Conservation (phyloP, 1,140 invertebrate species). For the Muscidifurax raptorellus region DNA sequence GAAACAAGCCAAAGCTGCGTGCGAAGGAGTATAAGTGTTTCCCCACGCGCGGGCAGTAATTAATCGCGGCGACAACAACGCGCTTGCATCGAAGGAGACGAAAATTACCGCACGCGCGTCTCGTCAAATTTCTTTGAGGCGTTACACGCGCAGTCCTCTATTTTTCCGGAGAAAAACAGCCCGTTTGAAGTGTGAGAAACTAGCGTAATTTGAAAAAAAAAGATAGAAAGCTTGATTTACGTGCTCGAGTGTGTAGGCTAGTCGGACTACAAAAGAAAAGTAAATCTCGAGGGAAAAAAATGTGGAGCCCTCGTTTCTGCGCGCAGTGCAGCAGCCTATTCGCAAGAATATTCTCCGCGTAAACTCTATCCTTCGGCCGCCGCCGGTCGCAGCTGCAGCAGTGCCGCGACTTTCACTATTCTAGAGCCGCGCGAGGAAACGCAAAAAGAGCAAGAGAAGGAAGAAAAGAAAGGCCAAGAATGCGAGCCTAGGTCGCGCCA, state of each 20-base stretch:
- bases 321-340: background rate
- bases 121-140: no score
- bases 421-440: constrained; percentile 7
- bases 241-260: no score
- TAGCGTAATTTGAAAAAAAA: background rate
- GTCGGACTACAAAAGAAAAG: background rate
- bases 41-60: background rate
- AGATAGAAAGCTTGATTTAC: background rate
- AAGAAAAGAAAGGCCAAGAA: background rate
- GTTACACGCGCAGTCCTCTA: background rate
- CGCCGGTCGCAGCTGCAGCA: background rate
- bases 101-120: no score
- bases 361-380: constrained; percentile 29
- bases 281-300: background rate
- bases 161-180: background rate
- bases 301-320: background rate
- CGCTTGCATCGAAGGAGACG: background rate
- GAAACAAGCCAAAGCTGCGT: background rate
- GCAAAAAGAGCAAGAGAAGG: background rate
- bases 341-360: background rate
- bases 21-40: background rate
- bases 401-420: constrained; percentile 33
- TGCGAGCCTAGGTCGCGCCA: background rate
- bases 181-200: background rate
- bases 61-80: background rate